Percentiles rank a stretch among this genome's conserved stretches.
Evolutionary conservation across 2,797 vertebrate species (phyloP).

Genomic region (Rhincodon typus): DNA sequence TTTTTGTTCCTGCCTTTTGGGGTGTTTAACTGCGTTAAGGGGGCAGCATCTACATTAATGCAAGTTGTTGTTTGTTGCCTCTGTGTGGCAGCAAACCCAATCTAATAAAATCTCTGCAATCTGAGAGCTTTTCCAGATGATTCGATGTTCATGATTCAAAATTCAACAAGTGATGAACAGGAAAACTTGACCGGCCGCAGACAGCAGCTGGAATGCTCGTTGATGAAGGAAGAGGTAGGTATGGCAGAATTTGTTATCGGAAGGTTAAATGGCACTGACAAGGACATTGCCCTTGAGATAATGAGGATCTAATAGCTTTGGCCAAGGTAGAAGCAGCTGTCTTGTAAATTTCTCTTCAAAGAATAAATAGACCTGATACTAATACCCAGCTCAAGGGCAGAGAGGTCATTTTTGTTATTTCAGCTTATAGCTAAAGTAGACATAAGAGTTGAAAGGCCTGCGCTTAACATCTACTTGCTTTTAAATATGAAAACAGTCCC

Average conservation of each 20-base stretch:
- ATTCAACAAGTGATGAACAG: background rate
- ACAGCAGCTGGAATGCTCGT: background rate
- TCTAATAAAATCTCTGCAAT: background rate
- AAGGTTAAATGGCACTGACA: background rate
- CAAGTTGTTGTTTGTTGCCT: background rate
- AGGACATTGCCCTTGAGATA: background rate
- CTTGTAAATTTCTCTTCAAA: conserved; percentile 13
- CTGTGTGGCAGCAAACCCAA: background rate
- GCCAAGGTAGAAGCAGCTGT: background rate
- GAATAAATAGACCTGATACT: background rate
- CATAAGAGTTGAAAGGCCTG: background rate
- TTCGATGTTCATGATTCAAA: background rate
- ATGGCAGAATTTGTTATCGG: background rate
- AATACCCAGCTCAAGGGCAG: background rate
- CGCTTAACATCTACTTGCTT: background rate
- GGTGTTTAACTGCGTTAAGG: background rate
- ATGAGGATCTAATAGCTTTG: background rate
- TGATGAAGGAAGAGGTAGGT: background rate
- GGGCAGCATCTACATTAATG: background rate
- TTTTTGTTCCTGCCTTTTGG: no score
- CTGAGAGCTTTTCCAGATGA: background rate
- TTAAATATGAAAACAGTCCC: conserved; percentile 18
- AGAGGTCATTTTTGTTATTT: background rate
- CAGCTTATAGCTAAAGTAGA: background rate
- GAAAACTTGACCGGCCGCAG: no score